Evolutionary conservation across 30 jellyfish, hydroid and myxozoan genomes (phyloP), one percentile per base, ranked within the genome.

Genomic region (Chrysaora quinquecirrha): DNA sequence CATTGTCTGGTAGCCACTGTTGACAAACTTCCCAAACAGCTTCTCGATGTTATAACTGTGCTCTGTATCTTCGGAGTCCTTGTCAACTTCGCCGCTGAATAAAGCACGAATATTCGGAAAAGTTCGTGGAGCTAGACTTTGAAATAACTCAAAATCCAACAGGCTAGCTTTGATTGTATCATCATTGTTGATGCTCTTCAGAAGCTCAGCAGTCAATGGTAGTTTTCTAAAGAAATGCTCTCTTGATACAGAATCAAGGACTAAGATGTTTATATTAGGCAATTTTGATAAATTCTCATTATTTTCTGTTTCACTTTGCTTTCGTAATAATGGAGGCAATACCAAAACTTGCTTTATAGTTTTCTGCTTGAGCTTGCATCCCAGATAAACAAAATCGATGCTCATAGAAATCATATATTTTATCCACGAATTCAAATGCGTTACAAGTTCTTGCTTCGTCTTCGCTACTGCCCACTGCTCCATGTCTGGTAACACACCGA

Each of bases 111-210:
- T 87, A 58, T 94, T 94, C 46, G 99, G 99, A 64, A 94, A 94
- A 11, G 99, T 94, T 62, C 99, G 66, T 49, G 99, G 99, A 0
- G 99, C 99, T 25, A 94, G 52, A 52, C 99, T 94, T 64, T 94
- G 99, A 62, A 94, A 87, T 32, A 94, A 49, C 76, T 87, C 97
- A 60, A 87, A 94, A 76, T 94, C 99, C 30, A 82, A 79, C 11
- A 94, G 91, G 9, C 72, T 73, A 0, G 97, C 75, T 0, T 49
- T 69, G 1, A 48, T 31, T 23, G 50, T 29, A 1, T 6, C 23
- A 20, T 78, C 83, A 27, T 30, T 34, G 84, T 88, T 87, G 2
- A 87, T 29, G 3, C 35, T 28, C 69, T 64, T 73, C 20, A 94
- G 67, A 23, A 34, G 61, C n/a, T 82, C 83, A 21, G 83, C 96